Percentiles rank a stretch among this genome's conserved stretches.
These are phyloP conservation scores for Tetragnatha versicolor DNA, from an alignment of 1,140 invertebrate genomes.

Conservation along the genomic window DNA sequence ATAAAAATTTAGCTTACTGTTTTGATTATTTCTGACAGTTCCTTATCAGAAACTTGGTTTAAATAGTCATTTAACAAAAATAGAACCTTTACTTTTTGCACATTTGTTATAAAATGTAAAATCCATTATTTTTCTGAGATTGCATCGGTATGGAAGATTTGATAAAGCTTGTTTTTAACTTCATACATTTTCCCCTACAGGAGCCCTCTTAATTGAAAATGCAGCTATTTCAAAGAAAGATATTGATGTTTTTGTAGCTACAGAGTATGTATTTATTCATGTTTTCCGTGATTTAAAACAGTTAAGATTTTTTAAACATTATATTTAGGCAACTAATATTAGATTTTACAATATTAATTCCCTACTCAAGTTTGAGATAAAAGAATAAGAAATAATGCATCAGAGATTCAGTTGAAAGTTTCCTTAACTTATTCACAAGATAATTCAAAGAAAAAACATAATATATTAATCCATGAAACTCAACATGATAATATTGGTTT, in stretches of 20 bases:
- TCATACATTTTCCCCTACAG: not conserved
- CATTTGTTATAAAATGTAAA: not conserved
- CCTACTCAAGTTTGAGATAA: not conserved
- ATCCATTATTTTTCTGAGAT: not conserved
- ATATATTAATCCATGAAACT: too few relatives aligned
- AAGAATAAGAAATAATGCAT: not conserved
- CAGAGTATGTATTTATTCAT: not conserved
- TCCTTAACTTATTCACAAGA: too few relatives aligned
- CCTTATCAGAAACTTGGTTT: not conserved
- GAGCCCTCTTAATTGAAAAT: slow-evolving; percentile 37
- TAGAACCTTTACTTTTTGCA: not conserved
- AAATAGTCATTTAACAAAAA: not conserved
- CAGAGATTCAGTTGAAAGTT: not conserved
- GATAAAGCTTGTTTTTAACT: not conserved
- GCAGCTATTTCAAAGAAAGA: not conserved
- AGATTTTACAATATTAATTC: not conserved
- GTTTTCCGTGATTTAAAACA: not conserved
- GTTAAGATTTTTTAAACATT: not conserved
- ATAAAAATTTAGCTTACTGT: not conserved
- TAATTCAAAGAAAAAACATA: too few relatives aligned
- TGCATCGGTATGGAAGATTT: not conserved
- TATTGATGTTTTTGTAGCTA: slow-evolving; percentile 22
- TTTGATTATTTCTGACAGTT: not conserved
- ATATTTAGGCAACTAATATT: not conserved
- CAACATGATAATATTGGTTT: too few relatives aligned